Conservation (phyloP, 1,140 invertebrate genomes). For the Trinorchestia longiramus region DNA sequence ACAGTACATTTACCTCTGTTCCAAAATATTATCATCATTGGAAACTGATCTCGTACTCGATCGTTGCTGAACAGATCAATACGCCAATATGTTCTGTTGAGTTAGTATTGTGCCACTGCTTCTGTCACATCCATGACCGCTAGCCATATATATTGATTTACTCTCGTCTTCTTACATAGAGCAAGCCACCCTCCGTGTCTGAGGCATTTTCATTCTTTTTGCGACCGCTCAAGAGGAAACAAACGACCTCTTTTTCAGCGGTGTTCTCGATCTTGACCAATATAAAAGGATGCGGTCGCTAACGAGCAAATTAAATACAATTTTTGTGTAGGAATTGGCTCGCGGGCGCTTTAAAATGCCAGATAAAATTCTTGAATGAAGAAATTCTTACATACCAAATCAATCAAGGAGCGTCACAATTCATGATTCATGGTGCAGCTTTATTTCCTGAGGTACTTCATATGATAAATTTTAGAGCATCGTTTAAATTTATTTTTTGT, state of each 20-base stretch:
- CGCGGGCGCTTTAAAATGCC: not conserved
- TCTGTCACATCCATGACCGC: conserved; percentile 42
- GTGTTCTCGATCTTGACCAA: not conserved
- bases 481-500: not conserved
- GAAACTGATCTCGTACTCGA: not conserved
- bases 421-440: not conserved
- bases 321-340: not conserved
- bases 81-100: conserved; percentile 39
- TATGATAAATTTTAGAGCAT: not conserved
- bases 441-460: not conserved
- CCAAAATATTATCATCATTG: not conserved
- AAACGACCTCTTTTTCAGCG: not conserved
- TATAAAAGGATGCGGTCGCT: not conserved
- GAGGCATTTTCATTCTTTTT: conserved; percentile 9
- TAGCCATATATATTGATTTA: conserved; percentile 44
- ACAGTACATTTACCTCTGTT: not conserved
- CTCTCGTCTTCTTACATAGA: not conserved
- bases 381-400: not conserved
- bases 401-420: not conserved
- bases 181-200: not conserved
- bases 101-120: conserved; percentile 8
- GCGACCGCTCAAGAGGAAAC: conserved; percentile 40
- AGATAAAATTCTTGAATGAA: no score
- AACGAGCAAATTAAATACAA: not conserved
- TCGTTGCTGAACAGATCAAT: not conserved